phyloP scores from a whole-genome alignment of 2,113 vertebrate species.

The Cyrtonyx montezumae region DNA sequence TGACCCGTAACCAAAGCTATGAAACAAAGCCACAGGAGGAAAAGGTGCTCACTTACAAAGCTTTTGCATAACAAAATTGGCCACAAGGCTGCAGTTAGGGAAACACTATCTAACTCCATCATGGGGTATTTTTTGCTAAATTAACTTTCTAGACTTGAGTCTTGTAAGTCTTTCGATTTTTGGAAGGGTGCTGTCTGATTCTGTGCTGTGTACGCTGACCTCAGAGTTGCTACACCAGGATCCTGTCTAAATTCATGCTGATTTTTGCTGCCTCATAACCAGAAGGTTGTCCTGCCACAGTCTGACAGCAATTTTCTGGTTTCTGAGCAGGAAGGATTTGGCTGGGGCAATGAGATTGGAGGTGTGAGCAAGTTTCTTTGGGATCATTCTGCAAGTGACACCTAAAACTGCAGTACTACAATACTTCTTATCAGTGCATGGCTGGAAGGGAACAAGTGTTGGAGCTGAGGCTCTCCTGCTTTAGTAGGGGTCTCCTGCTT shows the following conservation, averaged over 20 bases:
- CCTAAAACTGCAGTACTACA: neutral
- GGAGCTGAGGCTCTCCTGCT: neutral
- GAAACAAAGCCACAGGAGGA: neutral
- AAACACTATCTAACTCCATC: neutral
- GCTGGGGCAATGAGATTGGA: accelerated
- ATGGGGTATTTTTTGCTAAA: neutral
- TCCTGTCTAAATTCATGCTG: accelerated
- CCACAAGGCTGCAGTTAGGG: neutral
- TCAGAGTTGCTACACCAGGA: neutral
- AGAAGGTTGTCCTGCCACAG: neutral
- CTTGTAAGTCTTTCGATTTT: neutral
- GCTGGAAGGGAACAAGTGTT: neutral
- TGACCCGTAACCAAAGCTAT: neutral
- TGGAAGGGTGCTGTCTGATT: neutral
- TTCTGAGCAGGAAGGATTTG: neutral
- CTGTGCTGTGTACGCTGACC: neutral
- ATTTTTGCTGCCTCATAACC: neutral
- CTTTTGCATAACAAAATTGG: neutral
- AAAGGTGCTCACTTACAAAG: neutral
- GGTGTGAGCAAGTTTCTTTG: neutral
- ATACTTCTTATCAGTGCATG: accelerated
- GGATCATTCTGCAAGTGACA: neutral
- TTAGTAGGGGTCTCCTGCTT: too few species aligned
- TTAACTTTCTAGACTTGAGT: neutral
- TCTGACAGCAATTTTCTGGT: neutral